Percentiles rank a stretch among this genome's conserved stretches.
These are phyloP conservation scores for Furcula furcula DNA, from an alignment of 2,888 invertebrate genomes.

Conservation along the genomic window DNA sequence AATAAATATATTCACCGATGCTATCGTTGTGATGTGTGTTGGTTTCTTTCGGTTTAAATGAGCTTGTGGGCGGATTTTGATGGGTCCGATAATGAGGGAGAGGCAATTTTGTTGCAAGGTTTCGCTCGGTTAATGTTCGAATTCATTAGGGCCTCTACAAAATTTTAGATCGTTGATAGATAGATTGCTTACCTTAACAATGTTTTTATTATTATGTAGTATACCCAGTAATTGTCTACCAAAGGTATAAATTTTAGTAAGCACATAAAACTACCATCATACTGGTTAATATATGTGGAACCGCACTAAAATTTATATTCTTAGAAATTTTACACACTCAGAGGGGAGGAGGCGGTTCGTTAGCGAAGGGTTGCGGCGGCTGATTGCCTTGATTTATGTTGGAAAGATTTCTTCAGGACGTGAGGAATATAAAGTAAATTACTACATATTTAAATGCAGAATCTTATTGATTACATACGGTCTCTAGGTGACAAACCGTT, in stretches of 20 bases:
- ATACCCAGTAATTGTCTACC: too few relatives aligned
- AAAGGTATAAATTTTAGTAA: too few relatives aligned
- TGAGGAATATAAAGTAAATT: too few relatives aligned
- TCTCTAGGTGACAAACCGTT: too few relatives aligned
- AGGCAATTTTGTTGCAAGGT: constrained; percentile 2
- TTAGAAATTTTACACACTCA: not conserved
- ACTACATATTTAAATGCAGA: too few relatives aligned
- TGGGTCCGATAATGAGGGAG: constrained; percentile 19
- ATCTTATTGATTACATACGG: too few relatives aligned
- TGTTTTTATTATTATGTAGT: too few relatives aligned
- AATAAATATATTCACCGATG: constrained; percentile 48
- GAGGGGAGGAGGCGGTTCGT: not conserved
- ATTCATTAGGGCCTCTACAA: not conserved
- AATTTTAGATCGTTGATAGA: not conserved
- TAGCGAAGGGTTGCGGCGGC: not conserved
- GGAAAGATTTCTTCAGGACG: too few relatives aligned
- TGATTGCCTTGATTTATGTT: not conserved
- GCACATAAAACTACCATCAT: too few relatives aligned
- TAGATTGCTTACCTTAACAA: not conserved
- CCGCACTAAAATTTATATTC: not conserved
- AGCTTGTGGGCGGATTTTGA: constrained; percentile 18
- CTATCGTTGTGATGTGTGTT: constrained; percentile 35
- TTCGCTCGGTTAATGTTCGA: not conserved
- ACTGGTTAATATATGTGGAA: too few relatives aligned
- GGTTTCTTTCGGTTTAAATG: constrained; percentile 27